Evolutionary conservation across 2,888 invertebrate species (phyloP), one percentile per base, ranked within the genome.

Genomic region (Apocheima hispidaria): DNA sequence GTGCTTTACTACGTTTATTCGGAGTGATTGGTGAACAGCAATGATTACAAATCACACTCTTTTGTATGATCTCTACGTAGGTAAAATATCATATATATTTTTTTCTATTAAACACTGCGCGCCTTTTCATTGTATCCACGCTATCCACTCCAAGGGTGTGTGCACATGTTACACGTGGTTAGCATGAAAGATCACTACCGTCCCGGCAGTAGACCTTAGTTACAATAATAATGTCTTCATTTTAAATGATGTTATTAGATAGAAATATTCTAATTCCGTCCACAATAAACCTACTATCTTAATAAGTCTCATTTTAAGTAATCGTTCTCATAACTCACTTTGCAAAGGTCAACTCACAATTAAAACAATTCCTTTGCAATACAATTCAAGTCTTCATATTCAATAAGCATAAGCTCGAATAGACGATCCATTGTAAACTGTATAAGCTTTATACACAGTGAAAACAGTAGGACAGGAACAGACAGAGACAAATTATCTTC

Each of bases 341-440:
- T 5, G 21, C 16, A 41, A 52, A 62, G 61, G 61, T 62, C 61
- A 53, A 18, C 28, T 23, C 33, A 52, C 61, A 57, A 62, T 62
- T 62, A 62, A 62, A 56, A 52, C 56, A 57, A 52, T 62, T 52
- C 61, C 56, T 62, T 53, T 52, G 56, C 49, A 49, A 51, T 55
- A 60, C 61, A 52, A 62, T 62, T 62, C 52, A 36, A 53, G 14
- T 61, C 52, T 62, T 62, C 56, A 57, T 62, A 52, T 62, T 62
- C 56, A 62, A 62, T 62, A 62, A 62, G 52, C 56, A 62, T 62
- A 60, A 60, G 51, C 46, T 55, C n/a, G 44, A 62, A 62, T 53
- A 62, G 56, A 53, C 56, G 53, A 62, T 43, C 56, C 51, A 62
- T 57, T 62, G 61, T 56, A 52, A 21, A 56, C 48, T 21, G 61